Conservation (phyloP, 1,140 invertebrate genomes). For the Trialeurodes vaporariorum region DNA sequence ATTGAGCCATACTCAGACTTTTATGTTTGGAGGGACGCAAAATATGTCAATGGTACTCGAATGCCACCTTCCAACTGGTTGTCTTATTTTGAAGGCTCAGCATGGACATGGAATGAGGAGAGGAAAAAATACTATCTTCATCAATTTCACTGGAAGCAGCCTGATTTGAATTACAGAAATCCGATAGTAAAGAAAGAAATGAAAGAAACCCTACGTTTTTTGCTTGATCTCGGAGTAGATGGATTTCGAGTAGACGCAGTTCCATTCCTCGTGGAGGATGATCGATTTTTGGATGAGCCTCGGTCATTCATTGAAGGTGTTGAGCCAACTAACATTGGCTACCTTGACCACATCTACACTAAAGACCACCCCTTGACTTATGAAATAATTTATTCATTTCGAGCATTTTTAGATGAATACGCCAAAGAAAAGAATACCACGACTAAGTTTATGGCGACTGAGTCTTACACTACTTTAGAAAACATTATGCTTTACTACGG, state of each 20-base stretch:
- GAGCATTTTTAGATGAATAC: conserved; percentile 46
- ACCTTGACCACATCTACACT: conserved; percentile 48
- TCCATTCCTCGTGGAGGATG: conserved; percentile 37
- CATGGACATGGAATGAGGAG: conserved; percentile 53
- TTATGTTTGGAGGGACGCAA: conserved; percentile 59
- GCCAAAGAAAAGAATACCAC: conserved; percentile 16
- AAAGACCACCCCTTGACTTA: conserved; percentile 45
- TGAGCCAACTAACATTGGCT: conserved; percentile 35
- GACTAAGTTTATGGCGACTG: conserved; percentile 36
- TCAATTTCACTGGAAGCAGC: conserved; percentile 53
- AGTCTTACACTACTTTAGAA: conserved; percentile 31
- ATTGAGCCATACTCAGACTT: conserved; percentile 51
- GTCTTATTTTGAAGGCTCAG: conserved; percentile 43
- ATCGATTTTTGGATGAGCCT: conserved; percentile 32
- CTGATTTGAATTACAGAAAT: conserved; percentile 50
- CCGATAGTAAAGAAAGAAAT: conserved; percentile 8
- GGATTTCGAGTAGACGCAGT: conserved; percentile 56
- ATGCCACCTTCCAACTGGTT: conserved; percentile 48
- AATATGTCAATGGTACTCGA: conserved; percentile 30
- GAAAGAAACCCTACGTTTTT: conserved; percentile 40
- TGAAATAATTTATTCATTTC: conserved; percentile 48
- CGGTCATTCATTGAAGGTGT: conserved; percentile 24
- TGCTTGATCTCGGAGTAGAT: conserved; percentile 53
- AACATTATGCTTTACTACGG: conserved; percentile 35
- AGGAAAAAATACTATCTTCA: conserved; percentile 61